Evolutionary conservation across 2,113 vertebrate species (phyloP).

Genomic region (Pongo abelii): DNA sequence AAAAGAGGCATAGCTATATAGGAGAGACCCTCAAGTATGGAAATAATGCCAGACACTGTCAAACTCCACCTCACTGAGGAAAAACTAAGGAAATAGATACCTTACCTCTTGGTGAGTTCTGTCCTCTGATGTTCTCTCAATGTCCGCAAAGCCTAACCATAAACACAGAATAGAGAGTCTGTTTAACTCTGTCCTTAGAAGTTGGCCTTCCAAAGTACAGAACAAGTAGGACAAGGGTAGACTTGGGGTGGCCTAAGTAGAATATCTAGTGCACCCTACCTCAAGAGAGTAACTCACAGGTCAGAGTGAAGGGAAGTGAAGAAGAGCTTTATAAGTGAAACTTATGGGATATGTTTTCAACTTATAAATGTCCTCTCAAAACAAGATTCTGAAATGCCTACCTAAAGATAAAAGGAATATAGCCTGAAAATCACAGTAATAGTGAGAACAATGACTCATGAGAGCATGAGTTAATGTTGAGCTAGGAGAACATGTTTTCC

Average conservation of each 20-base stretch:
- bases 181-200: neutral
- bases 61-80: neutral
- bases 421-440: neutral
- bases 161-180: neutral
- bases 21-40: neutral
- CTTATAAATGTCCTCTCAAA: neutral
- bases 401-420: neutral
- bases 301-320: neutral
- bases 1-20: neutral
- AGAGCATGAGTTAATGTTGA: neutral
- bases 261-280: neutral
- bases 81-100: no score
- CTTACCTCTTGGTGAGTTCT: neutral
- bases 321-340: neutral
- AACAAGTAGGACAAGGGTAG: neutral
- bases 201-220: neutral
- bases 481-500: neutral
- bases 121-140: neutral
- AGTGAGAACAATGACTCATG: neutral
- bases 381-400: neutral
- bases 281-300: neutral
- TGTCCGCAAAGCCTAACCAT: neutral
- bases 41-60: rapidly evolving
- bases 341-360: neutral
- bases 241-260: neutral